Evolutionary conservation across 2,113 vertebrate genomes (phyloP), one percentile per base, ranked within the genome.

Genomic region (Rhizomys pruinosus): DNA sequence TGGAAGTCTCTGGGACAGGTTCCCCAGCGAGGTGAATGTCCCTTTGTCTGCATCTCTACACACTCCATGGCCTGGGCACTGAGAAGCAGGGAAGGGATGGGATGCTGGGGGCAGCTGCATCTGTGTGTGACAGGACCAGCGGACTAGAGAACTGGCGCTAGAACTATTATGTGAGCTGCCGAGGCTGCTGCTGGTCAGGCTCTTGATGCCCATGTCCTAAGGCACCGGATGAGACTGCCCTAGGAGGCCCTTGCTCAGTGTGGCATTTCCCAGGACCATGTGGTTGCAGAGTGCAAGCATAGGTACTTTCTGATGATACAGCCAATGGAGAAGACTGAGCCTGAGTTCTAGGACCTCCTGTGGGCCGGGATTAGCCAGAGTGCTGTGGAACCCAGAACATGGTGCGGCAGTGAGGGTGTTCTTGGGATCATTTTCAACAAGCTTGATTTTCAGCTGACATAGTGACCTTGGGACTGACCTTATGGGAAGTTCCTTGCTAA

Each of bases 21-120:
- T 12, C 39, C 34, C 2, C 66, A 8, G 32, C 2, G 25, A 47
- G 2, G 10, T 11, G 23, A 17, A 27, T 7, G 16, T 3, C 23
- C 25, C 15, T n/a, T 20, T 16, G n/a, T 39, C 37, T 59, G 42
- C 11, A 32, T 15, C 22, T 69, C 29, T 5, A 52, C 47, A 17
- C 55, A 5, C 22, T 61, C 59, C 13, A 19, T 61, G 59, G 6
- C 37, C 47, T 39, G n/a, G 39, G 64, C 2, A 34, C 15, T 44
- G n/a, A 22, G 71, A 16, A 12, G 0, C 32, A 42, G 72, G n/a
- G 42, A 22, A 1, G 27, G 32, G 66, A 13, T 25, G 55, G 1
- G 29, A 42, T 16, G 2, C 59, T 11, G n/a, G 34, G 66, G 9
- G 39, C 37, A 64, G 69, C 39, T 29, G 37, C 25, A 25, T 87